These are phyloP conservation scores for Vireo griseus DNA, from an alignment of 2,797 vertebrate genomes.

Conservation along the genomic window DNA sequence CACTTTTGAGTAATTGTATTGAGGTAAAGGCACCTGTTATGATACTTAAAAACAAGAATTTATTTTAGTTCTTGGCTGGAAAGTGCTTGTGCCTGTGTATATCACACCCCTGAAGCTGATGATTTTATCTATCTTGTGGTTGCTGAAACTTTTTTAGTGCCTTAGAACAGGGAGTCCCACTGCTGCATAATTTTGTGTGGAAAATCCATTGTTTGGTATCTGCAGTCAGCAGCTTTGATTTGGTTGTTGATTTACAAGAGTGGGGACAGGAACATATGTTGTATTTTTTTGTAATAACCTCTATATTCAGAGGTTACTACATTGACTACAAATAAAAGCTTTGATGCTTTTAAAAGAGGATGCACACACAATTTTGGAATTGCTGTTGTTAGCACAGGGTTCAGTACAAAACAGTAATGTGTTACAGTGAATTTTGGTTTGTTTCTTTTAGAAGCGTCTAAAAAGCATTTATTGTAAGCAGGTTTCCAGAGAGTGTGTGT, in stretches of 20 bases:
- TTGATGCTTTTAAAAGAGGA: neutral
- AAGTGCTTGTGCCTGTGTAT: neutral
- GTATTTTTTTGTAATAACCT: neutral
- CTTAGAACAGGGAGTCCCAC: rapidly evolving
- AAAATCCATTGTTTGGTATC: neutral
- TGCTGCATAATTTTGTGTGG: neutral
- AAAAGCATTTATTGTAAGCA: neutral
- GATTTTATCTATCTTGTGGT: neutral
- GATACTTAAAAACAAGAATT: neutral
- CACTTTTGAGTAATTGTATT: rapidly evolving
- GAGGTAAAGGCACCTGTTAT: neutral
- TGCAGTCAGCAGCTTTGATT: neutral
- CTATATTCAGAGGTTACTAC: neutral
- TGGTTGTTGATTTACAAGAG: neutral
- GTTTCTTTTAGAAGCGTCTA: rapidly evolving
- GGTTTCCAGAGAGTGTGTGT: rapidly evolving
- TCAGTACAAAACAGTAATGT: neutral
- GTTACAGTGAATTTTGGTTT: neutral
- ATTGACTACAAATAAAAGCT: neutral
- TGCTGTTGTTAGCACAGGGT: neutral
- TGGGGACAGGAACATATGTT: rapidly evolving
- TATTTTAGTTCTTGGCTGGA: neutral
- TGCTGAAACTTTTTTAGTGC: neutral
- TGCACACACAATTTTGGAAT: rapidly evolving
- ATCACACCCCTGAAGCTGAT: neutral